Evolutionary conservation across 2,113 vertebrate species (phyloP).

Genomic region (Nestor notabilis): DNA sequence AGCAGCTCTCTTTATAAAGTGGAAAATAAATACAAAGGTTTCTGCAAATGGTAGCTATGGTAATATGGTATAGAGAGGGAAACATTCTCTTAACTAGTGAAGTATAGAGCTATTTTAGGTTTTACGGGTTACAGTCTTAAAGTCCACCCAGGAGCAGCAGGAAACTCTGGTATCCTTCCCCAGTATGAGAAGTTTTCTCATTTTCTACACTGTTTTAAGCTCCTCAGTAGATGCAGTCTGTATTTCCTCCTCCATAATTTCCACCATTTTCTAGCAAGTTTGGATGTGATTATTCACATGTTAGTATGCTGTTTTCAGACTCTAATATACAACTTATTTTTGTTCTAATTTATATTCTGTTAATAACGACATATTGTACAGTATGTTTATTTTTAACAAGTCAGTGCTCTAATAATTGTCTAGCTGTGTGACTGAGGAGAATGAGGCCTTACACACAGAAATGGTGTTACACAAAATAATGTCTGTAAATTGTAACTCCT

Average conservation of each 20-base stretch:
- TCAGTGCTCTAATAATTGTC: background rate
- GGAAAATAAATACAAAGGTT: background rate
- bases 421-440: background rate
- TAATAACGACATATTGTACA: background rate
- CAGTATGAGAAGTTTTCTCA: background rate
- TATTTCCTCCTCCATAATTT: background rate
- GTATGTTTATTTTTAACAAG: background rate
- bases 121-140: background rate
- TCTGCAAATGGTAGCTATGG: background rate
- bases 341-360: background rate
- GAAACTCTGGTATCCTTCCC: background rate
- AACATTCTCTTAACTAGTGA: background rate
- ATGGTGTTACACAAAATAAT: background rate
- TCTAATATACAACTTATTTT: background rate
- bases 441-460: background rate
- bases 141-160: background rate
- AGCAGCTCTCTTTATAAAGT: background rate
- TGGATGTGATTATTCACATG: accelerated
- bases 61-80: background rate
- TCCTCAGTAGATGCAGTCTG: background rate
- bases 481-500: background rate
- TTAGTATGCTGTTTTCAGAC: background rate
- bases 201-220: background rate
- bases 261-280: background rate
- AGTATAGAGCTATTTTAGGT: background rate